Conservation (phyloP, 2,113 vertebrate genomes). For the Riparia riparia region DNA sequence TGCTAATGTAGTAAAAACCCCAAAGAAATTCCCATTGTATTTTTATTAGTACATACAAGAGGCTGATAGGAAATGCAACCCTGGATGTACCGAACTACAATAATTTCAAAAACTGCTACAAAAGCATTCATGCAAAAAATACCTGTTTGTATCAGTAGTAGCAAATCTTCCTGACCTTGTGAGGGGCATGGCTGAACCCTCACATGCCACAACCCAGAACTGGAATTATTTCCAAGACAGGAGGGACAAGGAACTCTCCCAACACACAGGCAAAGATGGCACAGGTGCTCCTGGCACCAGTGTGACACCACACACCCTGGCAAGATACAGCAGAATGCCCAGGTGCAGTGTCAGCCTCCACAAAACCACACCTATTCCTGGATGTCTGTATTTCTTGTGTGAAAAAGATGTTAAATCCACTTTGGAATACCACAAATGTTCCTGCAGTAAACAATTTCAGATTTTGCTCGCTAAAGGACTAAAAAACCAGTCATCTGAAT, state of each 20-base stretch:
- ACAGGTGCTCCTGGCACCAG: too few relatives aligned
- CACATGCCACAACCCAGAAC: accelerated
- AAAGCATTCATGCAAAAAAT: neutral
- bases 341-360: neutral
- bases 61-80: neutral
- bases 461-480: accelerated
- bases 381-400: accelerated
- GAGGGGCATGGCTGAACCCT: accelerated
- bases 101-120: neutral
- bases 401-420: accelerated
- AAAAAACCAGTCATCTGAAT: accelerated
- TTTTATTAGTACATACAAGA: neutral
- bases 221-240: accelerated
- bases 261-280: accelerated
- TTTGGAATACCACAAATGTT: neutral
- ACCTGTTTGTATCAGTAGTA: accelerated
- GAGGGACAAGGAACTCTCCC: neutral
- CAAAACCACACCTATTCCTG: neutral
- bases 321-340: neutral
- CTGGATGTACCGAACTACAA: neutral
- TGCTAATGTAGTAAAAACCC: accelerated
- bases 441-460: neutral
- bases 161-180: neutral
- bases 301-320: neutral
- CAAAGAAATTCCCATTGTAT: neutral